phyloP scores from a whole-genome alignment of 2,888 invertebrate species.

The Ceriagrion tenellum region DNA sequence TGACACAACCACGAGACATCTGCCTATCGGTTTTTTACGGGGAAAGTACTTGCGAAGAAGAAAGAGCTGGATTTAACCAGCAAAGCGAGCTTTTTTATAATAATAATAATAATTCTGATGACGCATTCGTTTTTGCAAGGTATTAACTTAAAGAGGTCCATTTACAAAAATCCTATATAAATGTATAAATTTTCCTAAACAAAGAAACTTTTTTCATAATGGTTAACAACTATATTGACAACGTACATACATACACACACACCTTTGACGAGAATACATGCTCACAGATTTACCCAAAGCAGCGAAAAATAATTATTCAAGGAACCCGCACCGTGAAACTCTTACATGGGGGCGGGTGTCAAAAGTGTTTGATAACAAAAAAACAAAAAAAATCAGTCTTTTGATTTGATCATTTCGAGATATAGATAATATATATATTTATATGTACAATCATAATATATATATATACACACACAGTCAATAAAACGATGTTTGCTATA shows the following conservation, averaged over 20 bases:
- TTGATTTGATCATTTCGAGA: slow-evolving; percentile 65
- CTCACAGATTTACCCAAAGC: slow-evolving; percentile 21
- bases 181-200: slow-evolving; percentile 39
- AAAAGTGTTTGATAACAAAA: slow-evolving; percentile 42
- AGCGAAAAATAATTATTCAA: slow-evolving; percentile 25
- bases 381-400: slow-evolving; percentile 65
- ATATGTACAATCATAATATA: slow-evolving; percentile 41
- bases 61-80: neutral
- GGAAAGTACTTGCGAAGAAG: neutral
- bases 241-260: slow-evolving; percentile 18
- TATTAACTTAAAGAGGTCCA: neutral
- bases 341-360: neutral
- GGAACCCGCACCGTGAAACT: neutral
- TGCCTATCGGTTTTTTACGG: neutral
- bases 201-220: neutral
- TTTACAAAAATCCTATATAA: slow-evolving; percentile 20
- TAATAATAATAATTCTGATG: neutral
- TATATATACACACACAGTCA: slow-evolving; percentile 40
- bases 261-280: slow-evolving; percentile 59
- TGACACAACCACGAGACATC: neutral
- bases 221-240: slow-evolving; percentile 31
- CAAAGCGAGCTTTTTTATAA: neutral
- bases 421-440: slow-evolving; percentile 60
- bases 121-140: neutral
- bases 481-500: slow-evolving; percentile 41